Base-by-base conservation (phyloP, 2,797 vertebrate genomes). In the Cryptoprocta ferox region DNA sequence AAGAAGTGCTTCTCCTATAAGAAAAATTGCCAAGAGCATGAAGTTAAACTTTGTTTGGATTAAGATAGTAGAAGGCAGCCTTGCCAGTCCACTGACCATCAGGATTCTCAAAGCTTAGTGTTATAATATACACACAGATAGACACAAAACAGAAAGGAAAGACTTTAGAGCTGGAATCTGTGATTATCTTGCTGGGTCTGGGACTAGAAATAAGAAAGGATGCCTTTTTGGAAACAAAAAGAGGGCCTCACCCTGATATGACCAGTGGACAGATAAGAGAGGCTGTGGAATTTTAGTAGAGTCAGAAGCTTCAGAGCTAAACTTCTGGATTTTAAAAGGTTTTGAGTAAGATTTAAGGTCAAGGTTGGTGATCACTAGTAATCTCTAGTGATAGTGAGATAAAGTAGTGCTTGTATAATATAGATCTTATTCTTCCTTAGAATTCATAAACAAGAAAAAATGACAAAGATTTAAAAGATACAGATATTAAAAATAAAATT, bases 381-480 rank as follows among this genome's bases (percentile, higher is more conserved):
- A 76, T 82, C 32, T 96, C 70, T 59, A 91, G 32, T 50, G 70
- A 79, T 30, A 35, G 24, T 89, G 79, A 73, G 30, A 93, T 70
- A 59, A 89, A 88, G 16, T 37, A 59, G 19, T 66, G 13, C 30
- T 80, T 76, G 42, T 66, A 76, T 15, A 91, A 75, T 19, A 48
- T 39, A 87, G 16, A 85, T 63, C 42, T 76, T 63, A 30, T 59
- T 76, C 28, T 84, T 85, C 70, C 42, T 93, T 94, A 86, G 18
- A 76, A 88, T 87, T 94, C 35, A 76, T 53, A 63, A 68, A 42
- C 10, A 76, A 91, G 42, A 37, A 63, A 70, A 89, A 89, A 70
- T 30, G 48, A 83, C 50, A 82, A 83, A 75, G 37, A 87, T 91
- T 90, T 75, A 32, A 84, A 95, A 96, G 83, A 89, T 19, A 45